Conservation (phyloP, 2,888 invertebrate species). For the Xanthorhoe designata region DNA sequence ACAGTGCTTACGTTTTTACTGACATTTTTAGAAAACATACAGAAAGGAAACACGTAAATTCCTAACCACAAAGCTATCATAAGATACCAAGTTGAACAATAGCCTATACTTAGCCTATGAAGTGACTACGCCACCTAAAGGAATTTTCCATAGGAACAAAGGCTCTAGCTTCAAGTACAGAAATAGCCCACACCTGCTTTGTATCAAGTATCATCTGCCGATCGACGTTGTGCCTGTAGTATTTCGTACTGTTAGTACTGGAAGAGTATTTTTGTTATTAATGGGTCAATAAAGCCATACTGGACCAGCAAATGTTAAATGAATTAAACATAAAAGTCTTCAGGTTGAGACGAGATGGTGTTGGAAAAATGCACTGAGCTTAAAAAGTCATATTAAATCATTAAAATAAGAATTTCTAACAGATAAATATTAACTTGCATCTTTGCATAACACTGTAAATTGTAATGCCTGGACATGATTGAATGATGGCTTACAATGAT, state of each 20-base stretch:
- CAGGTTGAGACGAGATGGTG: too few relatives aligned
- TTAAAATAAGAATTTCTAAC: too few relatives aligned
- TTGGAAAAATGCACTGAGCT: not conserved
- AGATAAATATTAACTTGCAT: too few relatives aligned
- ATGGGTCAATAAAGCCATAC: not conserved
- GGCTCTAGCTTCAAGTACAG: conserved; percentile 17
- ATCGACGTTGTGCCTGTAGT: not conserved
- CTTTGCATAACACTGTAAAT: too few relatives aligned
- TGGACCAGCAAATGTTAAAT: not conserved
- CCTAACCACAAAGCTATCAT: conserved; percentile 1
- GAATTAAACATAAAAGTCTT: too few relatives aligned
- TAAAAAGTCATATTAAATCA: too few relatives aligned
- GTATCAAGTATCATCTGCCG: conserved; percentile 37
- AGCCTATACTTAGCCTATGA: not conserved
- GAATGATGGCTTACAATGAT: too few relatives aligned
- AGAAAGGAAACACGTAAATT: not conserved
- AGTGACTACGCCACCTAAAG: not conserved
- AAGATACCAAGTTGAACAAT: not conserved
- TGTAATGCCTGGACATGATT: too few relatives aligned
- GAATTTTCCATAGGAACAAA: conserved; percentile 22
- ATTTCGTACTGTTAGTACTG: not conserved
- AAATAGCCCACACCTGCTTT: conserved; percentile 47
- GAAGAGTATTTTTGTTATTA: not conserved
- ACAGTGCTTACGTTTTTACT: too few relatives aligned
- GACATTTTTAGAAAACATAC: not conserved